A percentile compares a stretch with the other conserved stretches of the same genome.
These are phyloP conservation scores for Chaetura pelagica DNA, from an alignment of 2,113 vertebrate species.

Conservation along the genomic window DNA sequence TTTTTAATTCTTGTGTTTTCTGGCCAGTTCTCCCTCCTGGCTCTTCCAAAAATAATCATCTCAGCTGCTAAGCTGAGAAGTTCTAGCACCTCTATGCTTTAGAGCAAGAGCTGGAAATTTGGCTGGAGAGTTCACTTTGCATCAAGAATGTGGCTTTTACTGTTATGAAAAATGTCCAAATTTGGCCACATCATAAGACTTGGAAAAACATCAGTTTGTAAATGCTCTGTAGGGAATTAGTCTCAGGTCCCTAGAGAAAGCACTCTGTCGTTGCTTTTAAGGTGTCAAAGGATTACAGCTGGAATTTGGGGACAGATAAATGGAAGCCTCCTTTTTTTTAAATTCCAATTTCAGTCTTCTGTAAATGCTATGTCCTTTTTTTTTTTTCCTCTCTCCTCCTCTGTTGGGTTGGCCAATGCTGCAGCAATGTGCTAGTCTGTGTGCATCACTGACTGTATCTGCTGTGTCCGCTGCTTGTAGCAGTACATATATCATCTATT, in stretches of 20 bases:
- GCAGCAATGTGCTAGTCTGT: neutral
- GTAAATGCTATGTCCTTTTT: neutral
- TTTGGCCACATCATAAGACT: conserved; percentile 17
- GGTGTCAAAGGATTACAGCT: conserved; percentile 19
- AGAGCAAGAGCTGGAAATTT: conserved; percentile 19
- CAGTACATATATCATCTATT: neutral
- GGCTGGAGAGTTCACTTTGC: neutral
- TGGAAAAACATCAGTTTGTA: conserved; percentile 31
- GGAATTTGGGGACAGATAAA: neutral
- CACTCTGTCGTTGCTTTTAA: conserved; percentile 9
- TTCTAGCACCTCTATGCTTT: neutral
- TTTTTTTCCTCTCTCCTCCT: neutral
- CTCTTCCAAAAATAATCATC: neutral
- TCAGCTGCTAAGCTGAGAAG: neutral
- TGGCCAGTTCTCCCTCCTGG: neutral
- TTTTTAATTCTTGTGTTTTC: neutral
- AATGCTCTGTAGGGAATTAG: neutral
- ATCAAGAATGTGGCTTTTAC: conserved; percentile 20
- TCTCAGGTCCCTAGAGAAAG: neutral
- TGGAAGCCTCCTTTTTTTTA: neutral
- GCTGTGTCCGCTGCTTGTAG: neutral
- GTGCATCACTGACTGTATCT: neutral
- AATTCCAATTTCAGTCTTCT: neutral
- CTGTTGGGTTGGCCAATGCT: neutral
- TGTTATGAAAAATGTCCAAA: conserved; percentile 31